These are phyloP conservation scores for Drosophila biarmipes DNA, from an alignment of 1,140 invertebrate species.

Conservation along the genomic window DNA sequence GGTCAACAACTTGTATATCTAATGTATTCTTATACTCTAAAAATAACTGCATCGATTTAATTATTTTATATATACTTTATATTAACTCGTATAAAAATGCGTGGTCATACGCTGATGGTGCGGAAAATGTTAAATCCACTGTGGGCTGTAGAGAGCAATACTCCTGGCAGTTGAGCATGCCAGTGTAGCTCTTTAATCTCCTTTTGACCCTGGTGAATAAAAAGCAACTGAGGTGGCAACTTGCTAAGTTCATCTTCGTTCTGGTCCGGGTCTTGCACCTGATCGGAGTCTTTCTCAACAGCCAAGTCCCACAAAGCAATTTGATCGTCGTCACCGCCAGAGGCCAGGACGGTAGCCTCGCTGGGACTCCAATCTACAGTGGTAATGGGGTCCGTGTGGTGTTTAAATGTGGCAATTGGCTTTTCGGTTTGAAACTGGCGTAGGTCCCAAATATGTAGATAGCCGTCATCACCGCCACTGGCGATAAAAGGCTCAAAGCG, in stretches of 20 bases:
- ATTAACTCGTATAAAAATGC: too few species aligned
- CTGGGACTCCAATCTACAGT: constrained; percentile 98
- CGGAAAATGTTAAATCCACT: constrained; percentile 98
- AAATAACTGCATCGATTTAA: too few species aligned
- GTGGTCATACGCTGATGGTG: constrained; percentile 95
- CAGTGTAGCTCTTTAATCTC: constrained; percentile 99
- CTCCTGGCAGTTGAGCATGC: constrained; percentile 97
- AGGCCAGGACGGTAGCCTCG: constrained; percentile 96
- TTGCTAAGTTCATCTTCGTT: constrained; percentile 86
- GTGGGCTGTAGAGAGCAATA: constrained; percentile 96
- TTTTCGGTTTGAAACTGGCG: constrained; percentile 92
- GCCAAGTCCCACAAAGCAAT: constrained; percentile 99
- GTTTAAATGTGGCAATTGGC: constrained; percentile 96
- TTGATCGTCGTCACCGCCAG: constrained; percentile 97
- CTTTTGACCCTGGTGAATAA: constrained; percentile 99
- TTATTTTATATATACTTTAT: too few species aligned
- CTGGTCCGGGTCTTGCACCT: constrained; percentile 85
- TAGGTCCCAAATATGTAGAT: constrained; percentile 97
- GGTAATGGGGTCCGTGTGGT: constrained; percentile 96
- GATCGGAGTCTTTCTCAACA: constrained; percentile 90
- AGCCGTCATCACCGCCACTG: constrained; percentile 98
- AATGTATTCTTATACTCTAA: too few species aligned
- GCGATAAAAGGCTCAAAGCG: constrained; percentile 94
- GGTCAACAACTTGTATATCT: too few species aligned
- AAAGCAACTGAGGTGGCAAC: constrained; percentile 97